phyloP scores from a whole-genome alignment of 2,797 vertebrate species.

The Sebastes wilsoni region DNA sequence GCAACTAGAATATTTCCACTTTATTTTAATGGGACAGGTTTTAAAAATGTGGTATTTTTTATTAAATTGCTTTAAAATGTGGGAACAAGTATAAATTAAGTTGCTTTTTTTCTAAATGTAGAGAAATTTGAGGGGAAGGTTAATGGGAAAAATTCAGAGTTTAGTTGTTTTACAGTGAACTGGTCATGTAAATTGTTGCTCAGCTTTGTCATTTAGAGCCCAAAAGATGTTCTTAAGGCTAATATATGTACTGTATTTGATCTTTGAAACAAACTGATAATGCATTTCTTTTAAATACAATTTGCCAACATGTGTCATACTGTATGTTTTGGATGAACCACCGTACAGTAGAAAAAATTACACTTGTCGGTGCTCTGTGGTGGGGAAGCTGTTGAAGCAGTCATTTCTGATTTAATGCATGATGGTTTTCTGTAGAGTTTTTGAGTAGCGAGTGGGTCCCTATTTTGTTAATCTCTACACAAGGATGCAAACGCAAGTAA shows the following conservation, averaged over 20 bases:
- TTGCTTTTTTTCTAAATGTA: background rate
- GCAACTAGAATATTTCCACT: no score
- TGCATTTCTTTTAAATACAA: background rate
- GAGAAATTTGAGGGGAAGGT: background rate
- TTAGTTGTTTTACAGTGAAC: background rate
- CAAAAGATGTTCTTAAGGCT: background rate
- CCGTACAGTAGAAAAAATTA: background rate
- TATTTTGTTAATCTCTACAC: background rate
- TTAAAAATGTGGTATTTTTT: background rate
- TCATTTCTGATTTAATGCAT: background rate
- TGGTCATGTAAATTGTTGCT: background rate
- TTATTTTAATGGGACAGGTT: background rate
- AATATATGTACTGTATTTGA: background rate
- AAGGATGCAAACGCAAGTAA: no score
- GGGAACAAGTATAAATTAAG: no score
- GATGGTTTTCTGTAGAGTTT: background rate
- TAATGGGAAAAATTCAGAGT: background rate
- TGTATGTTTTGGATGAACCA: background rate
- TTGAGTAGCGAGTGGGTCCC: background rate
- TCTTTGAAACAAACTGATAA: background rate
- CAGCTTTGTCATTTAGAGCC: background rate
- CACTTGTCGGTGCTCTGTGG: no score
- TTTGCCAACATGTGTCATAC: background rate
- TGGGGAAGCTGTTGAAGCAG: background rate
- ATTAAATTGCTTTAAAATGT: no score